Evolutionary conservation across 2,113 vertebrate genomes (phyloP).

Genomic region (Cyrtonyx montezumae): DNA sequence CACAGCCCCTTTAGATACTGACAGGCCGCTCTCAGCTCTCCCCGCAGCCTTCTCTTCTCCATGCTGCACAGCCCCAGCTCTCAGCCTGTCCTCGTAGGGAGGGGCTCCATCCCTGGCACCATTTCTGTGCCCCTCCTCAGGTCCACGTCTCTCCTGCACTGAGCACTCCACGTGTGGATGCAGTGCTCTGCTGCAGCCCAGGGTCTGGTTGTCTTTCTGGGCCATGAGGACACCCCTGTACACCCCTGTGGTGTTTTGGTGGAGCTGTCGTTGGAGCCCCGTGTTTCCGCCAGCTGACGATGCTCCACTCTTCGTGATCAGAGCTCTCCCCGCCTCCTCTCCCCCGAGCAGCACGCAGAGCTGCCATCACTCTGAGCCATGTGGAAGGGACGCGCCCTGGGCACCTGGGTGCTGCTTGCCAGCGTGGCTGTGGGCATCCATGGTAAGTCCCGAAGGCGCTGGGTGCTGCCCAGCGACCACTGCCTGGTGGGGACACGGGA

Average conservation of each 20-base stretch:
- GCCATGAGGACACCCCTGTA: too few relatives aligned
- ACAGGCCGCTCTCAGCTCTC: too few relatives aligned
- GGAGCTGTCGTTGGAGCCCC: not conserved
- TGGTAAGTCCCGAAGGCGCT: not conserved
- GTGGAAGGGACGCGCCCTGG: not conserved
- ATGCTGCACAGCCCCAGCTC: too few relatives aligned
- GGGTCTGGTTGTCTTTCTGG: too few relatives aligned
- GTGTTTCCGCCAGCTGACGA: not conserved
- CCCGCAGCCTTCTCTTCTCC: too few relatives aligned
- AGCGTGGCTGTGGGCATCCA: not conserved
- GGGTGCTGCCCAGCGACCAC: fast-evolving
- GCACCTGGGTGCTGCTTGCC: not conserved
- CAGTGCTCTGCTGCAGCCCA: too few relatives aligned
- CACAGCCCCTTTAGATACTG: too few relatives aligned
- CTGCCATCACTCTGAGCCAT: fast-evolving
- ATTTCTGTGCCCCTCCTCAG: too few relatives aligned
- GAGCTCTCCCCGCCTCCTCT: not conserved
- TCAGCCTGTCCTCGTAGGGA: too few relatives aligned
- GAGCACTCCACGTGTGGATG: too few relatives aligned
- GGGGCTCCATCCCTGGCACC: too few relatives aligned
- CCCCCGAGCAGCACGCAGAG: not conserved
- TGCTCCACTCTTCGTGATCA: not conserved
- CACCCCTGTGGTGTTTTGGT: fast-evolving
- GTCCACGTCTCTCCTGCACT: too few relatives aligned
- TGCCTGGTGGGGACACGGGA: fast-evolving